Base-by-base conservation (phyloP, 2,888 invertebrate genomes). In the Eupithecia subumbrata region DNA sequence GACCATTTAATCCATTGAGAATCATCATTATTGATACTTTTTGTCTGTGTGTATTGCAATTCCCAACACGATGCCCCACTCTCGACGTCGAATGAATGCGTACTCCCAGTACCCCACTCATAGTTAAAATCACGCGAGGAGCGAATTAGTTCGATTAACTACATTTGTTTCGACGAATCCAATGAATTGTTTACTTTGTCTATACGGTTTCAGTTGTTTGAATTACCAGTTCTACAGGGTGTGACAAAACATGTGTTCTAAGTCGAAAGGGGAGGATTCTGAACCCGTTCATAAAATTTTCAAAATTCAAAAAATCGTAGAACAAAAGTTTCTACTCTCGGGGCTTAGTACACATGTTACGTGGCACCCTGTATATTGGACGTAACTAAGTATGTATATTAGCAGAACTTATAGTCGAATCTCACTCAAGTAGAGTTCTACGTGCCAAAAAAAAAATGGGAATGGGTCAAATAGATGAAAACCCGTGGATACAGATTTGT, bases 61-160 rank as follows among this genome's bases (percentile, higher is more conserved):
- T 76, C 45, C 66, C 52, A 66, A 73, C 43, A 30, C 72, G 34
- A 67, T 73, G 67, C 70, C 45, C 60, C 60, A 37, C 63, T 73
- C 72, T 67, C 45, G 45, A 52, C 30, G 40, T 34, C 22, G 30
- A 75, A 67, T 71, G 72, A 69, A 70, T 69, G 66, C 72, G 72
- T 72, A 66, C 48, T 14, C 22, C 56, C 22, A 7, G n/a, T 11
- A 5, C n/a, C 48, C 60, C 60, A 25, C 60, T 60, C 40, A 74
- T 71, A 71, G 52, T 43, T 52, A 66, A 64, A 71, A 76, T 71
- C 76, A 74, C 74, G 74, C 71, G 74, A 74, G 66, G 45, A 11
- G 18, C 37, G 60, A 73, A 78, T 71, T 73, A 78, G 69, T 66
- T 69, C 71, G 71, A 76, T 71, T 73, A 69, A 64, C 73, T 67